Conservation (phyloP, 1,140 invertebrate genomes). For the Aphelinus atriplicis region DNA sequence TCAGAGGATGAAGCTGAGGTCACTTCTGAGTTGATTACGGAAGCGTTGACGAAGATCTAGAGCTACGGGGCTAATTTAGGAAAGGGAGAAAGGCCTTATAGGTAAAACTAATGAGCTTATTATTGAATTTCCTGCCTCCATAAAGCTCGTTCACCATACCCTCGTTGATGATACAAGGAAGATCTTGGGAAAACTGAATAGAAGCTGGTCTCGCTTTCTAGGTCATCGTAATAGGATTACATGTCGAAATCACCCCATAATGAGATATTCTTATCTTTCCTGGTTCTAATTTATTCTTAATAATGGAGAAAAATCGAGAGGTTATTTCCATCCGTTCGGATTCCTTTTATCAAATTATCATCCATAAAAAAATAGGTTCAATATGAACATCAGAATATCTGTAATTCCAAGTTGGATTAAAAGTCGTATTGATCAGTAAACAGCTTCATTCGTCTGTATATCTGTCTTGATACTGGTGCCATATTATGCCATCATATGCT, state of each 20-base stretch:
- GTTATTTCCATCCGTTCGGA: too few species aligned
- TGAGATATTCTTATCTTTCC: neutral
- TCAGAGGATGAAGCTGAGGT: slow-evolving; percentile 15
- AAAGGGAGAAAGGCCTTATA: slow-evolving; percentile 12
- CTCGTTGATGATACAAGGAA: slow-evolving; percentile 8
- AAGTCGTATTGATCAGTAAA: too few species aligned
- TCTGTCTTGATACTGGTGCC: too few species aligned
- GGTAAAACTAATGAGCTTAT: slow-evolving; percentile 51
- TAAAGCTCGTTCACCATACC: too few species aligned
- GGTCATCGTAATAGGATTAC: slow-evolving; percentile 39
- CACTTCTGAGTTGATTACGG: slow-evolving; percentile 41
- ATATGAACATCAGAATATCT: too few species aligned
- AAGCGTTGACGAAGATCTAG: slow-evolving; percentile 40
- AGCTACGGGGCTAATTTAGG: slow-evolving; percentile 44
- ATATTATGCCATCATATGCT: too few species aligned
- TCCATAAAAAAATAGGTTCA: too few species aligned
- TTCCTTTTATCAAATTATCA: too few species aligned
- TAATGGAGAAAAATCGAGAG: too few species aligned
- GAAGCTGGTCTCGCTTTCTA: slow-evolving; percentile 40
- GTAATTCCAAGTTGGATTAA: too few species aligned
- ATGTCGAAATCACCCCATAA: slow-evolving; percentile 17
- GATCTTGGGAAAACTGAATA: slow-evolving; percentile 4
- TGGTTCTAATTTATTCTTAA: too few species aligned
- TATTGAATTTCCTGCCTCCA: slow-evolving; percentile 50
- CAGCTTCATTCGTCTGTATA: too few species aligned